Conservation (phyloP, 2,888 invertebrate genomes). For the Lapara coniferarum region DNA sequence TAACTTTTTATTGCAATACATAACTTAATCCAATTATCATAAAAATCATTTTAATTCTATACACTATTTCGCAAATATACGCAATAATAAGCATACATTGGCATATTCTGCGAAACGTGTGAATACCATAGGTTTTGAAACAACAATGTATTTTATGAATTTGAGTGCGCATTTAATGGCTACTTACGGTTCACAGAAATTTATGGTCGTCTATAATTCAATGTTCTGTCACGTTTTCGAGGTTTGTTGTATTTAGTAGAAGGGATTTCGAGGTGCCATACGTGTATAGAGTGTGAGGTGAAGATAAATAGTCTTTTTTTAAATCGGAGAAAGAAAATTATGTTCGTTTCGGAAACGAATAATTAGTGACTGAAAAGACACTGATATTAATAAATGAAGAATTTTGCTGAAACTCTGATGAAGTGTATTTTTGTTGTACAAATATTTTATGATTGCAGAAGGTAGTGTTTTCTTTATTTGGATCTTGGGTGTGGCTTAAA, state of each 20-base stretch:
- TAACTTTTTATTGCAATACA: too few relatives aligned
- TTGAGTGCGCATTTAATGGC: neutral
- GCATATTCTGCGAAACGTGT: neutral
- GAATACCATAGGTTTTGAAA: neutral
- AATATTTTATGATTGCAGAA: neutral
- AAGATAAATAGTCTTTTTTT: neutral
- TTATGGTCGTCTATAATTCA: neutral
- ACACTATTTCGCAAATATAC: neutral
- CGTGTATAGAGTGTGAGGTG: neutral
- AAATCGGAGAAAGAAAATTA: neutral
- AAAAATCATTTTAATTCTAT: too few relatives aligned
- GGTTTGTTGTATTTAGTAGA: neutral
- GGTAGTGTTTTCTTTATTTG: neutral
- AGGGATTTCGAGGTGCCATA: neutral
- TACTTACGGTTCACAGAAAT: conserved; percentile 4
- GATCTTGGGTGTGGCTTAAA: too few relatives aligned
- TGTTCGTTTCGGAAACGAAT: too few relatives aligned
- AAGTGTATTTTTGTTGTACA: neutral
- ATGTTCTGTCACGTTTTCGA: conserved; percentile 12
- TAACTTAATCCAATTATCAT: too few relatives aligned
- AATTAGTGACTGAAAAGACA: too few relatives aligned
- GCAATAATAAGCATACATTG: neutral
- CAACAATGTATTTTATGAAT: conserved; percentile 18
- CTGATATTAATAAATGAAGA: neutral
- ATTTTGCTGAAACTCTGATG: neutral